phyloP scores from a whole-genome alignment of 1,140 invertebrate species.

The Rhynchophorus ferrugineus region DNA sequence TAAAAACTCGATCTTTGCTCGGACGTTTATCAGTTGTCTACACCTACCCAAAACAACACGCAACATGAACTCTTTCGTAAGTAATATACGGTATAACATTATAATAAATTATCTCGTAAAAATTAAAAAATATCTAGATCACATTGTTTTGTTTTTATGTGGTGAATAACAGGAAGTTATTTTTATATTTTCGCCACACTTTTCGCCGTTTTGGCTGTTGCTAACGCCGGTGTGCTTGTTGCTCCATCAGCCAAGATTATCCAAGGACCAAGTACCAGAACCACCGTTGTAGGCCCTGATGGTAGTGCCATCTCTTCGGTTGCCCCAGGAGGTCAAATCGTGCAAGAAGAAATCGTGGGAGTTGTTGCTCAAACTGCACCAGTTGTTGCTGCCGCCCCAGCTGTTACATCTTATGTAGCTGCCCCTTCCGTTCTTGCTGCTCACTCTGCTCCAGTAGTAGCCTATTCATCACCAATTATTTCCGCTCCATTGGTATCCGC shows the following conservation, averaged over 20 bases:
- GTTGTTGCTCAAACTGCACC: slow-evolving; percentile 14
- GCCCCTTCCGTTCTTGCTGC: neutral
- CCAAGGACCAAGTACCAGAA: slow-evolving; percentile 29
- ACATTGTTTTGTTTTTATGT: neutral
- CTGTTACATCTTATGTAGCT: slow-evolving; percentile 1
- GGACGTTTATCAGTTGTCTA: too few species aligned
- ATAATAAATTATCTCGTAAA: neutral
- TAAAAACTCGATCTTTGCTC: too few species aligned
- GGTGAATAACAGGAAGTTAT: too few species aligned
- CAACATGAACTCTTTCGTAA: slow-evolving; percentile 5
- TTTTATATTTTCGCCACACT: slow-evolving; percentile 21
- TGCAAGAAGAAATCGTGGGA: slow-evolving; percentile 20
- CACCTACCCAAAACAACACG: neutral
- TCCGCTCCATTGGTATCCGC: too few species aligned
- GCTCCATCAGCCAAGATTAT: slow-evolving; percentile 21
- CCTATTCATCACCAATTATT: too few species aligned
- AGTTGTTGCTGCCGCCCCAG: slow-evolving; percentile 3
- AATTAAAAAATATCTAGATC: neutral
- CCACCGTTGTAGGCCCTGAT: slow-evolving; percentile 29
- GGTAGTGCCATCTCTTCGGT: slow-evolving; percentile 30
- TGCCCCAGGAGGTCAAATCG: slow-evolving; percentile 26
- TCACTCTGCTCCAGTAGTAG: too few species aligned
- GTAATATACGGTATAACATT: neutral
- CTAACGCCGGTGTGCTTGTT: slow-evolving; percentile 21
- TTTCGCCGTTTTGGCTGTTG: slow-evolving; percentile 25